Evolutionary conservation across 2,113 vertebrate genomes (phyloP).

Genomic region (Gopherus evgoodei): DNA sequence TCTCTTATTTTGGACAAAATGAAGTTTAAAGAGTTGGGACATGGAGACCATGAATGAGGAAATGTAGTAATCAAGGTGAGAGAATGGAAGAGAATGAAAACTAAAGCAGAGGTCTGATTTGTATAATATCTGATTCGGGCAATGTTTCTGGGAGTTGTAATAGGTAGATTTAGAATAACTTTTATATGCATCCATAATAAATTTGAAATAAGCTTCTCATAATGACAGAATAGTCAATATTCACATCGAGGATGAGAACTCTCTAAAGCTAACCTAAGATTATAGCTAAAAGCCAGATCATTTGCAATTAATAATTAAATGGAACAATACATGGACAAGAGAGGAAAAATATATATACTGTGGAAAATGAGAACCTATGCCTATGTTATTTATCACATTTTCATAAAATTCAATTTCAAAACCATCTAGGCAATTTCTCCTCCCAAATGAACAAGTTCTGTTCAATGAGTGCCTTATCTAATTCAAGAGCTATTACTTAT

Average conservation of each 20-base stretch:
- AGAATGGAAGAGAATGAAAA: neutral
- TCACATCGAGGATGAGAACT: neutral
- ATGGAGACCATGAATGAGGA: too few relatives aligned
- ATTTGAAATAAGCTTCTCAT: slow-evolving; percentile 22
- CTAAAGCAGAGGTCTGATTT: neutral
- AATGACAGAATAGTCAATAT: neutral
- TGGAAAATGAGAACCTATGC: neutral
- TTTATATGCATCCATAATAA: neutral
- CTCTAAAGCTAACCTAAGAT: neutral
- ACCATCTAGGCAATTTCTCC: neutral
- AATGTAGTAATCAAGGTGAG: too few relatives aligned
- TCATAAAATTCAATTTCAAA: neutral
- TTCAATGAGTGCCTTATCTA: neutral
- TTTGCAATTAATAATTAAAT: neutral
- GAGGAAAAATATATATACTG: neutral
- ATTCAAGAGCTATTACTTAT: neutral
- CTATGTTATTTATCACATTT: neutral
- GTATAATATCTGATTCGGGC: neutral
- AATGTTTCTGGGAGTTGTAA: neutral
- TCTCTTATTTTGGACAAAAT: too few relatives aligned
- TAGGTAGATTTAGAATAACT: neutral
- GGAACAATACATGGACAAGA: neutral
- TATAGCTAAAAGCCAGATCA: neutral
- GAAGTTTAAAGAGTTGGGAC: too few relatives aligned
- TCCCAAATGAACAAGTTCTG: neutral